Base-by-base conservation (phyloP, 2,797 vertebrate genomes). In the Cercopithecus mitis region DNA sequence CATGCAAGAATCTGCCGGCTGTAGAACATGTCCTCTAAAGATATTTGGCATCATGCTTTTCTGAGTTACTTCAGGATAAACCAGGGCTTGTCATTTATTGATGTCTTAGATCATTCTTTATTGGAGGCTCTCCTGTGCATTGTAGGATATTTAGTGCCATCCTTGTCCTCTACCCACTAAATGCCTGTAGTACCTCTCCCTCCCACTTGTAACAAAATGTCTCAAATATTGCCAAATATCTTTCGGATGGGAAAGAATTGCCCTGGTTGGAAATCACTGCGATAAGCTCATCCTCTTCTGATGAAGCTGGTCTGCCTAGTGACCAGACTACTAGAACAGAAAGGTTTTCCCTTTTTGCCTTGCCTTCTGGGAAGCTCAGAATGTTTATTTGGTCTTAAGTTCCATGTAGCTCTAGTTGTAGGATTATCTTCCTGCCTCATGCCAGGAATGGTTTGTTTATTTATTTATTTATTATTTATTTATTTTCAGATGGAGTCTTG, bases 291-390 rank as follows among this genome's bases (percentile, higher is more conserved):
- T 30, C 39, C n/a, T 52, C 13, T 83, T 17, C 61, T 72, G 25
- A 36, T 89, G 43, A 76, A 90, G 30, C 61, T 41, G 0, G 30
- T 79, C 75, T 82, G 58, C 39, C 27, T 24, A 4, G 33, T 45
- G 86, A 36, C 47, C 36, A 84, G 47, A 92, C 25, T n/a, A 15
- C 9, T 10, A 24, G 13, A 45, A 52, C n/a, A 36, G 76, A 79
- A 88, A 36, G 57, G 5, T 25, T 82, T 80, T 86, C 17, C 43
- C 33, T 81, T 70, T 70, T 77, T 64, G 17, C 67, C 24, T 67
- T 90, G 39, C 70, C 94, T 92, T 7, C 89, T 81, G 83, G 94
- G 52, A 67, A 87, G 57, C 76, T 82, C 52, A 52, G 41, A 84
- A 88, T 70, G 13, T 43, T 86, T 52, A 22, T 61, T 91, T 19